A percentile compares a stretch with the other conserved stretches of the same genome.
These are phyloP conservation scores for Vicugna pacos DNA, from an alignment of 2,113 vertebrate genomes.

Conservation along the genomic window DNA sequence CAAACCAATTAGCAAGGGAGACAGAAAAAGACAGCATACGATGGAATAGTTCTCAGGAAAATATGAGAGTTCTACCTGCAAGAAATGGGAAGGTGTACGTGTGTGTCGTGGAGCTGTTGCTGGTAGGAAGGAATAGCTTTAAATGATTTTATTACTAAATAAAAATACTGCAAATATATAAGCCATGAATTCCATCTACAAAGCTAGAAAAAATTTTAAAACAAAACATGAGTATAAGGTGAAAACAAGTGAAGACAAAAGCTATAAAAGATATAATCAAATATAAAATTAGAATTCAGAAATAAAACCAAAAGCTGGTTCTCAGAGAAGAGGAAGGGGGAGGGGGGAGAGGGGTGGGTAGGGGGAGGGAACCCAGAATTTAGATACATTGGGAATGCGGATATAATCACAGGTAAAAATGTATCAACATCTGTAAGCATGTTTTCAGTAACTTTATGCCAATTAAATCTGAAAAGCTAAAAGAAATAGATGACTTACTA, in stretches of 20 bases:
- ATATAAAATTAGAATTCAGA: slow-evolving; percentile 21
- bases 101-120: accelerated
- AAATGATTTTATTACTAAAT: not conserved
- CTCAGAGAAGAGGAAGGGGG: not conserved
- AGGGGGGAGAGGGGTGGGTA: not conserved
- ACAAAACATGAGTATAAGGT: not conserved
- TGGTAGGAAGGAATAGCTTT: not conserved
- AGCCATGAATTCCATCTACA: not conserved
- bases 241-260: not conserved
- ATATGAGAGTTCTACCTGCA: not conserved
- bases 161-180: not conserved
- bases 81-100: not conserved
- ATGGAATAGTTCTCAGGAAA: not conserved
- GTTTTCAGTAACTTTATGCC: not conserved
- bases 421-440: not conserved
- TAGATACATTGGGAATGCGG: not conserved
- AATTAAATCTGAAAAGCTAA: not conserved
- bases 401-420: not conserved
- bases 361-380: not conserved
- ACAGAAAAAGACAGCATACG: not conserved
- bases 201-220: not conserved
- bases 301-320: not conserved
- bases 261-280: not conserved
- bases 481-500: not conserved
- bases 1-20: not conserved